These are phyloP conservation scores for Actias luna DNA, from an alignment of 2,888 invertebrate genomes.

Conservation along the genomic window DNA sequence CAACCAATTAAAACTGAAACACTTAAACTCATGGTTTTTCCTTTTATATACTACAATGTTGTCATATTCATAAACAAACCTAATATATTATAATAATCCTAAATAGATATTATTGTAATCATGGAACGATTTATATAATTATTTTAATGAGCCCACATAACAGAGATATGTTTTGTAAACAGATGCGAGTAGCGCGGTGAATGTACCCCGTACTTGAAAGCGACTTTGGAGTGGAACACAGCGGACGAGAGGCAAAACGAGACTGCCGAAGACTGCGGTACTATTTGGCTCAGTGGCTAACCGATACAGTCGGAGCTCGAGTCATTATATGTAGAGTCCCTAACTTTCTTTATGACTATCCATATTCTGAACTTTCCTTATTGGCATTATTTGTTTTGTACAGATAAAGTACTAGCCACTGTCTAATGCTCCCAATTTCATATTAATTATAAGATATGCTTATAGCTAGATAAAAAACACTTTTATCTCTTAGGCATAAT, in stretches of 20 bases:
- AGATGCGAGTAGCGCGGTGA: neutral
- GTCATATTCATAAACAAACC: neutral
- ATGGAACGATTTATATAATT: neutral
- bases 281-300: neutral
- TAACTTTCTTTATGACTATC: neutral
- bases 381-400: neutral
- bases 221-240: neutral
- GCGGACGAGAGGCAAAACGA: neutral
- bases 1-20: neutral
- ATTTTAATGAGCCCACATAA: neutral
- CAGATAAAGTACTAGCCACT: neutral
- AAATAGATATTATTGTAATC: neutral
- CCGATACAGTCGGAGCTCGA: neutral
- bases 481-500: too few species aligned
- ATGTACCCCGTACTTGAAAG: neutral
- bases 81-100: neutral
- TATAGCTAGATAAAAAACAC: too few species aligned
- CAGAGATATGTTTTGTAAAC: neutral
- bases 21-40: slow-evolving; percentile 5
- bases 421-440: too few species aligned
- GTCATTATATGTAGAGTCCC: slow-evolving; percentile 1
- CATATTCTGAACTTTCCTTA: neutral
- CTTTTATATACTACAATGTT: slow-evolving; percentile 4
- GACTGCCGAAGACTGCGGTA: slow-evolving; percentile 1
- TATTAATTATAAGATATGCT: too few species aligned